Conservation (phyloP, 2,797 vertebrate genomes). For the Rallus crepitans region DNA sequence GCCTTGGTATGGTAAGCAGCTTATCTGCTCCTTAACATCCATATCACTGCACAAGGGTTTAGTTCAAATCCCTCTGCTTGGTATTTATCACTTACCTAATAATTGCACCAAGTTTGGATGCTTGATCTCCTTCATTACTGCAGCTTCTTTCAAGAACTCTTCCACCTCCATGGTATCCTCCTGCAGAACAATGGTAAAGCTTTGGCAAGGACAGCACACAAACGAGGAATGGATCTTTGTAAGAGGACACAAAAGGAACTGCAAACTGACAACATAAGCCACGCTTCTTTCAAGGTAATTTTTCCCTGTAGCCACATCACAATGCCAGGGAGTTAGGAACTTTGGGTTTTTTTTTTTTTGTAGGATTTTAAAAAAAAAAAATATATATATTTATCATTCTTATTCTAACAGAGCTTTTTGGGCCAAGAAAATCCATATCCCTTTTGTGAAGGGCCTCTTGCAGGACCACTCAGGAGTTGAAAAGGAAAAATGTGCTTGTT, state of each 20-base stretch:
- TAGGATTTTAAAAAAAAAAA: neutral
- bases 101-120: conserved; percentile 97
- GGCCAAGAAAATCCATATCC: conserved; percentile 42
- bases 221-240: neutral
- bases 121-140: conserved; percentile 99
- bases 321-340: neutral
- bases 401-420: conserved; percentile 7
- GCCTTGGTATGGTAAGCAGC: conserved; percentile 9
- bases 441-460: neutral
- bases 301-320: neutral
- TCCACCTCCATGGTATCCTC: conserved; percentile 99
- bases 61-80: conserved; percentile 18
- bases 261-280: neutral
- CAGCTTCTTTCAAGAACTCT: conserved; percentile 97
- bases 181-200: conserved; percentile 74
- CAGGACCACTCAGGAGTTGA: neutral
- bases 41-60: conserved; percentile 3
- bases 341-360: neutral
- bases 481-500: conserved; percentile 4
- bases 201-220: neutral
- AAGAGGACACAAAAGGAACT: neutral
- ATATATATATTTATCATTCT: neutral
- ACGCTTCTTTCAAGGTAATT: neutral
- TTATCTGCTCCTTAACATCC: conserved; percentile 43
- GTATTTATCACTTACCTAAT: conserved; percentile 85